A percentile compares a stretch with the other conserved stretches of the same genome.
These are phyloP conservation scores for Drosophila robusta DNA, from an alignment of 2,888 invertebrate species.

Conservation along the genomic window DNA sequence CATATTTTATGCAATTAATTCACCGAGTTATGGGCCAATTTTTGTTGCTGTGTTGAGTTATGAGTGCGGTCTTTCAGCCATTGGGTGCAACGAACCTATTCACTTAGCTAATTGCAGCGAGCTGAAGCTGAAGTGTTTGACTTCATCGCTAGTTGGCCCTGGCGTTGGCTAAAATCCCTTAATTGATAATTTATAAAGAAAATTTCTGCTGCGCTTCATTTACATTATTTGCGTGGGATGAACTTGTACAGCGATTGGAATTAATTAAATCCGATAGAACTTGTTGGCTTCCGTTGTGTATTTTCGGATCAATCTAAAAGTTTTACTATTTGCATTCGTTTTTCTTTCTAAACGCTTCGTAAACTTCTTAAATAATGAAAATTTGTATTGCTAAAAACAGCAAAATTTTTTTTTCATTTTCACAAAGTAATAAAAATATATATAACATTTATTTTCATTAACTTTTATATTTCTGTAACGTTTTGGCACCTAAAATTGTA, in stretches of 20 bases:
- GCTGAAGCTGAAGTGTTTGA: conserved; percentile 14
- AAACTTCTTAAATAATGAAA: too few species aligned
- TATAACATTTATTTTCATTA: too few species aligned
- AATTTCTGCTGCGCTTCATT: conserved; percentile 1
- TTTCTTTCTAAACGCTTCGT: too few species aligned
- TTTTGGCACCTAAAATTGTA: too few species aligned
- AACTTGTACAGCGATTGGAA: neutral
- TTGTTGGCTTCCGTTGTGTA: neutral
- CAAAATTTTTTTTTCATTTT: too few species aligned
- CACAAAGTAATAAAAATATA: too few species aligned
- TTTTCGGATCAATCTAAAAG: too few species aligned
- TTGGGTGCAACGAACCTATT: conserved; percentile 53
- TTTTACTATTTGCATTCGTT: too few species aligned
- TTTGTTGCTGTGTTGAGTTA: conserved; percentile 45
- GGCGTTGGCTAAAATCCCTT: conserved; percentile 8
- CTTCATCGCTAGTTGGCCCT: conserved; percentile 12
- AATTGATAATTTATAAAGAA: conserved; percentile 7
- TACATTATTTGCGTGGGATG: neutral
- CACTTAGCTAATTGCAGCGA: conserved; percentile 29
- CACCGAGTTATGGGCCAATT: conserved; percentile 39
- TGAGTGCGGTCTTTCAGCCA: conserved; percentile 24
- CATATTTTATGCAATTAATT: conserved; percentile 67
- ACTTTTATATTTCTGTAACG: too few species aligned
- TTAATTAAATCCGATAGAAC: neutral
- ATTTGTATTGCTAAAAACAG: too few species aligned